phyloP scores from a whole-genome alignment of 2,888 invertebrate genomes.

The Papilio demoleus region DNA sequence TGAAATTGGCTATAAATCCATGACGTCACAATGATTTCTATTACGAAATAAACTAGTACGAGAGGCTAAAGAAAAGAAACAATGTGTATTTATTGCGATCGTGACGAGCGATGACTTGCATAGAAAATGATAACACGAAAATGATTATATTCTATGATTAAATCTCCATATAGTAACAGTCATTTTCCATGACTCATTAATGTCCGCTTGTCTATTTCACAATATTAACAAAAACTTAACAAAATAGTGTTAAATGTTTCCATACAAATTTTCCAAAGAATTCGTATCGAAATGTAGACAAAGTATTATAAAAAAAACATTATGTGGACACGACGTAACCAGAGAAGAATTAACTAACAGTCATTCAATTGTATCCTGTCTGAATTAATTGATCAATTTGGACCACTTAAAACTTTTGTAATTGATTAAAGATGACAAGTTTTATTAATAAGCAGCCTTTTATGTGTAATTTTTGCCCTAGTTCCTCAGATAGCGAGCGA shows the following conservation, averaged over 20 bases:
- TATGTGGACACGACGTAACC: neutral
- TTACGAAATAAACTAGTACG: no score
- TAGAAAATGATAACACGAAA: conserved; percentile 12
- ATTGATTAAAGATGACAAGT: neutral
- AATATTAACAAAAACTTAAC: neutral
- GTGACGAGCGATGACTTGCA: conserved; percentile 10
- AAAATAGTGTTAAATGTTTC: neutral
- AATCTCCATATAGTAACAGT: neutral
- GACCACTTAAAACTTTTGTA: neutral
- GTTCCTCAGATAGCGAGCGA: neutral
- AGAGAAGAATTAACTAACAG: neutral
- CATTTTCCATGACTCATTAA: neutral
- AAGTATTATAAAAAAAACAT: neutral
- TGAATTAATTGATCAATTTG: neutral
- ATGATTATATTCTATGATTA: neutral
- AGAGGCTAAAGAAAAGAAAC: no score
- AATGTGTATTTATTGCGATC: neutral
- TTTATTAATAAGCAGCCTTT: neutral
- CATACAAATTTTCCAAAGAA: neutral
- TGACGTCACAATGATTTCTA: no score
- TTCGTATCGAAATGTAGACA: neutral
- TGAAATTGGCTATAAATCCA: no score
- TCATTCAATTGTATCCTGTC: no score
- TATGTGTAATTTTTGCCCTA: neutral
- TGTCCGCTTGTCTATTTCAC: conserved; percentile 1